These are phyloP conservation scores for Xenopus laevis DNA, from an alignment of 2,113 vertebrate species.

Conservation along the genomic window DNA sequence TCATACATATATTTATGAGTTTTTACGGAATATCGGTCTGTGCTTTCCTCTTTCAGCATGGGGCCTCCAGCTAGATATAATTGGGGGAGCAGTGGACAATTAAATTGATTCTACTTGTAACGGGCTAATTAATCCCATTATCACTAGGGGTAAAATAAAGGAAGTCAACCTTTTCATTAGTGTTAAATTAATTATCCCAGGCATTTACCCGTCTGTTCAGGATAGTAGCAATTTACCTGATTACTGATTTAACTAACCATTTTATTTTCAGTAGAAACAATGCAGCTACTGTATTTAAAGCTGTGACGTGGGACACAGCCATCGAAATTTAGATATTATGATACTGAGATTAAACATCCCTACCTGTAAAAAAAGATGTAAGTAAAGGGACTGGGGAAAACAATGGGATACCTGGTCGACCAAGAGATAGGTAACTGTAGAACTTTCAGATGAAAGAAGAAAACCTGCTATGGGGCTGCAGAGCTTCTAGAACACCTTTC, in stretches of 20 bases:
- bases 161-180: too few relatives aligned
- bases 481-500: too few relatives aligned
- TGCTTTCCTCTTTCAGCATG: neutral
- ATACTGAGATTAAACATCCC: too few relatives aligned
- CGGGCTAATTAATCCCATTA: constrained; percentile 35
- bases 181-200: constrained; percentile 33
- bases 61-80: constrained; percentile 3
- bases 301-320: too few relatives aligned
- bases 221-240: constrained; percentile 6
- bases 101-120: constrained; percentile 33
- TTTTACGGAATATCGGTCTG: neutral
- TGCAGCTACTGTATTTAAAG: too few relatives aligned
- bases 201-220: constrained; percentile 25
- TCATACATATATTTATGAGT: neutral
- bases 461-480: too few relatives aligned
- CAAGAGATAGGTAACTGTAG: too few relatives aligned
- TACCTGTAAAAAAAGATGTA: too few relatives aligned
- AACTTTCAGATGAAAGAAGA: too few relatives aligned
- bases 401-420: too few relatives aligned
- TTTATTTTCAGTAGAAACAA: constrained; percentile 13
- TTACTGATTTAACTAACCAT: constrained; percentile 34
- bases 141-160: constrained; percentile 2
- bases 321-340: too few relatives aligned
- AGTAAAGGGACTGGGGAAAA: too few relatives aligned
- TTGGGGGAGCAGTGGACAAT: constrained; percentile 21